These are phyloP conservation scores for Nysson spinosus DNA, from an alignment of 2,888 invertebrate species.

Conservation along the genomic window DNA sequence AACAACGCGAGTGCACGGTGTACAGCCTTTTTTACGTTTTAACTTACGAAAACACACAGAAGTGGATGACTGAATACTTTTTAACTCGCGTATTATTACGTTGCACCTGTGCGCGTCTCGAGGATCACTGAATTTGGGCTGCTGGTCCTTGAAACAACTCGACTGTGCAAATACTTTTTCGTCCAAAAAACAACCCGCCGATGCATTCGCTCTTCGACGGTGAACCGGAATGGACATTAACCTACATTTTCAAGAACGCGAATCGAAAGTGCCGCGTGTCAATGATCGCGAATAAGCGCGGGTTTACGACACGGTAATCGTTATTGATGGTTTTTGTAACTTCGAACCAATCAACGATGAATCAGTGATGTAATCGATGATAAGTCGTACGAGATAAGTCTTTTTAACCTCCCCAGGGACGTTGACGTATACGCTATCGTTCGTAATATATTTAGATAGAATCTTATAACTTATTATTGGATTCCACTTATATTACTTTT, in stretches of 20 bases:
- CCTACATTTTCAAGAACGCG: conserved; percentile 53
- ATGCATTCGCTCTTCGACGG: conserved; percentile 14
- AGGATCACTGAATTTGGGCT: conserved; percentile 5
- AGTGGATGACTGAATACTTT: conserved; percentile 36
- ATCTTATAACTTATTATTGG: no score
- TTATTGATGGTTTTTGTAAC: conserved; percentile 27
- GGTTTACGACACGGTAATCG: conserved; percentile 11
- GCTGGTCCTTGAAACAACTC: conserved; percentile 40
- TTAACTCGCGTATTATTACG: conserved; percentile 44
- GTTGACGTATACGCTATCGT: no score
- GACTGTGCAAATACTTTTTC: conserved; percentile 44
- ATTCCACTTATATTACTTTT: no score
- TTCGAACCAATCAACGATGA: conserved; percentile 11
- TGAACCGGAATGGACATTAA: conserved; percentile 47
- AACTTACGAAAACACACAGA: no score
- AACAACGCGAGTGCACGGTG: no score
- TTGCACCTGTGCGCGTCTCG: conserved; percentile 41
- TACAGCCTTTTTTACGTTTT: no score
- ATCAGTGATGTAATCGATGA: conserved; percentile 18
- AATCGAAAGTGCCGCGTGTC: conserved; percentile 46
- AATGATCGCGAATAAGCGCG: conserved; percentile 18
- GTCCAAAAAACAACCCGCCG: conserved; percentile 33
- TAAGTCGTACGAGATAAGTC: no score
- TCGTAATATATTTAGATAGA: no score
- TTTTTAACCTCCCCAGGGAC: no score